Evolutionary conservation across 2,888 invertebrate genomes (phyloP), one percentile per base, ranked within the genome.

Genomic region (Morpho achilles): DNA sequence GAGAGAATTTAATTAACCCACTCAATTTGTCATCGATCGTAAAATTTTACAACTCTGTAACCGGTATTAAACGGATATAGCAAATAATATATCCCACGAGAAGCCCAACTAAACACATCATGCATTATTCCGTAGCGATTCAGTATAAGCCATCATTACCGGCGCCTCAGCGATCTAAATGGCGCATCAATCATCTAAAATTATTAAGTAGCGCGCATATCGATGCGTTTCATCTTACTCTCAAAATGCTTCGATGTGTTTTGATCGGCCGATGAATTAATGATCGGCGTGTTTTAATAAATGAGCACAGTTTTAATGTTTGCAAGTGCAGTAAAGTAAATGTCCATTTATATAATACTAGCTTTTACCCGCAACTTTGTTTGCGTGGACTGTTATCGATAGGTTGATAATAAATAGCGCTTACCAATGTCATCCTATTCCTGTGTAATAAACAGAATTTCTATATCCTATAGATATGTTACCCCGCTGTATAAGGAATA

Each of bases 231-330:
- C 67, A 77, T 76, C 76, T 71, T 67, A 67, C 68, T 71, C 62
- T 64, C 66, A 75, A 74, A 75, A 73, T 71, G 69, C 72, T 75
- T 67, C 69, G 71, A 77, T 77, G 64, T 67, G 67, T 72, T 71
- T 68, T 68, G 67, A 68, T 70, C 63, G 44, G n/a, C 43, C 58
- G 44, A 61, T 61, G 57, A 64, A 68, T 67, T 69, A 67, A 70
- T 67, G 65, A 61, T 51, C 53, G 22, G 50, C 65, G 60, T 47
- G 32, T 58, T 50, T 49, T 60, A 55, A 67, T 67, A 62, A 65
- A 63, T 65, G 57, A 61, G 58, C 49, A 42, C 42, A 53, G 44
- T 46, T 56, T 46, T 3, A 42, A 22, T 41, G 45, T 32, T 7
- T 22, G 10, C 47, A 57, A 48, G 43, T 47, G 32, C 32, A 32